These are phyloP conservation scores for Grus americana DNA, from an alignment of 2,113 vertebrate species.

Conservation along the genomic window DNA sequence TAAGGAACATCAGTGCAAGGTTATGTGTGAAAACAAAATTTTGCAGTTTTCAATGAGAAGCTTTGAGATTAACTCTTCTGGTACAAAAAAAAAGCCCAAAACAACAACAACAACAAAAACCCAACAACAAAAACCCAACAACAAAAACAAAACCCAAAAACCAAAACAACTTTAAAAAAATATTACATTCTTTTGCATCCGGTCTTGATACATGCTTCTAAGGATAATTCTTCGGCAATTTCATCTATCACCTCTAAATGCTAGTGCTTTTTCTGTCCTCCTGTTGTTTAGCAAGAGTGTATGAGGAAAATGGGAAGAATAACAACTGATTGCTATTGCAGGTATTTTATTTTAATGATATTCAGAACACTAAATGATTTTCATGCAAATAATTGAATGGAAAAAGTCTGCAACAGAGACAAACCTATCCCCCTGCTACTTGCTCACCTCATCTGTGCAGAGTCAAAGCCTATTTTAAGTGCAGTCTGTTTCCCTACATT, in stretches of 20 bases:
- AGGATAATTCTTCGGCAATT: neutral
- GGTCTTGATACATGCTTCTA: neutral
- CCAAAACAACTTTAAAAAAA: neutral
- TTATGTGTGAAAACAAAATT: neutral
- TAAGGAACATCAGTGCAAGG: neutral
- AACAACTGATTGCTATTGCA: neutral
- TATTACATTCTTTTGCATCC: neutral
- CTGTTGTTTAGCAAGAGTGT: neutral
- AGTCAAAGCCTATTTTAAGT: neutral
- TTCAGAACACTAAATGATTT: neutral
- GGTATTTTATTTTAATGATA: neutral
- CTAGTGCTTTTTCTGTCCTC: neutral
- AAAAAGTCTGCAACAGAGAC: neutral
- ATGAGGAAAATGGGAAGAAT: neutral
- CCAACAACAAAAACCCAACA: too few relatives aligned
- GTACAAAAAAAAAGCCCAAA: neutral
- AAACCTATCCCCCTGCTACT: neutral
- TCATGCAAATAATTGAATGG: neutral
- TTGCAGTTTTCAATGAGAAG: neutral
- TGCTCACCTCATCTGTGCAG: neutral
- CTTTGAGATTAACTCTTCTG: neutral
- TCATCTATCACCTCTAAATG: neutral
- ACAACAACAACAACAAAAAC: too few relatives aligned
- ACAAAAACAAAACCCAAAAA: too few relatives aligned
- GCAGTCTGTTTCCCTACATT: neutral